Conservation (phyloP, 1,140 invertebrate genomes). For the Euwallacea fornicatus region DNA sequence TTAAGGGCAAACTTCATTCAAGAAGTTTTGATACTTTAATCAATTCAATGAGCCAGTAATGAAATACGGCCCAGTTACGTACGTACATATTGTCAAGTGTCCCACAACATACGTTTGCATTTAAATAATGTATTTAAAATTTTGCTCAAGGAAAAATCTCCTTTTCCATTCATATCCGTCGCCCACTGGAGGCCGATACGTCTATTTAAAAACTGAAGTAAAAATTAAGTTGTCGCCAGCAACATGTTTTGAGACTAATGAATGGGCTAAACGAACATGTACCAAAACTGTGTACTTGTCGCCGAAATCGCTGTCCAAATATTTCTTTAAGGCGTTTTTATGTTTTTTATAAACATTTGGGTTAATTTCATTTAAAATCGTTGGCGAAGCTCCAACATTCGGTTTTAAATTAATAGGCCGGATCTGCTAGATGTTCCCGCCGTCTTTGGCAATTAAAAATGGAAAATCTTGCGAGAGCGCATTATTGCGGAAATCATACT, state of each 20-base stretch:
- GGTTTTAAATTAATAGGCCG: not conserved
- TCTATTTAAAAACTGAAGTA: slow-evolving; percentile 3
- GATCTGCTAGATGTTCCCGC: not conserved
- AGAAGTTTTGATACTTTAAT: too few species aligned
- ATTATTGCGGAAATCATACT: too few species aligned
- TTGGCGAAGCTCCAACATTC: not conserved
- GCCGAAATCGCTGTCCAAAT: slow-evolving; percentile 7
- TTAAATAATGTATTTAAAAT: too few species aligned
- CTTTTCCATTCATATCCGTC: not conserved
- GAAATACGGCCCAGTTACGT: too few species aligned
- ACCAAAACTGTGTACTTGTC: slow-evolving; percentile 7
- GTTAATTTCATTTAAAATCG: not conserved
- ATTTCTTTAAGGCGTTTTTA: slow-evolving; percentile 9
- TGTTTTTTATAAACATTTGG: not conserved
- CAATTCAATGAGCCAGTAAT: too few species aligned
- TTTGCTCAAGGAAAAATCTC: too few species aligned
- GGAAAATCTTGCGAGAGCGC: too few species aligned
- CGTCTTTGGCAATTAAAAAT: not conserved
- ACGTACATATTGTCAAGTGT: too few species aligned
- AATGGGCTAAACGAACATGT: slow-evolving; percentile 1
- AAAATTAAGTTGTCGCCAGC: slow-evolving; percentile 11
- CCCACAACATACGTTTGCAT: too few species aligned
- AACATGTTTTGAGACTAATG: slow-evolving; percentile 9
- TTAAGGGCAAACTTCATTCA: too few species aligned
- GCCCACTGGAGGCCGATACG: slow-evolving; percentile 3